These are phyloP conservation scores for Crossoptilon crossoptilon DNA, from an alignment of 2,797 vertebrate genomes.

Conservation along the genomic window DNA sequence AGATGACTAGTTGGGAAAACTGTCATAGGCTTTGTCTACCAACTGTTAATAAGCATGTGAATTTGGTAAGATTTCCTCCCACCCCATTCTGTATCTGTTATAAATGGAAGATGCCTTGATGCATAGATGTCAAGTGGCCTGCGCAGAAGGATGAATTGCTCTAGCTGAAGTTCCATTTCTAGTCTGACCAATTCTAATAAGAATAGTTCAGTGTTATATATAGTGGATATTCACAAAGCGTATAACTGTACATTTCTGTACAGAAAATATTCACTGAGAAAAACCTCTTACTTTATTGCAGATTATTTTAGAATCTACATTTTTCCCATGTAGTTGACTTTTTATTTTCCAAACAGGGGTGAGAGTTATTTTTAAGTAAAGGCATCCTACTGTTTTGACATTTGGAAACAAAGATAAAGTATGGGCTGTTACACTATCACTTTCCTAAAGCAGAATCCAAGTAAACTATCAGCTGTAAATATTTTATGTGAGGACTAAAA, in stretches of 20 bases:
- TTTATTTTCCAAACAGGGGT: neutral
- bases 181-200: neutral
- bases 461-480: neutral
- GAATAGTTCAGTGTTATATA: neutral
- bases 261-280: neutral
- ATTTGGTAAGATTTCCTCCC: neutral
- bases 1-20: neutral
- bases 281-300: neutral
- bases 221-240: neutral
- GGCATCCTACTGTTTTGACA: neutral
- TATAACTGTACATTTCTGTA: neutral
- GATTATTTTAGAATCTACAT: neutral
- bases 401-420: neutral
- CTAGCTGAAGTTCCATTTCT: neutral
- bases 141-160: neutral
- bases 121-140: rapidly evolving
- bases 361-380: neutral
- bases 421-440: neutral
- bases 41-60: neutral
- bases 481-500: neutral
- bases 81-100: neutral
- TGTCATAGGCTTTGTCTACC: rapidly evolving
- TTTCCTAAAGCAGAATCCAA: neutral
- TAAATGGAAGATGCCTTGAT: neutral
- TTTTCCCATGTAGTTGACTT: neutral